Evolutionary conservation across 1,140 invertebrate species (phyloP), one percentile per base, ranked within the genome.

Genomic region (Drosophila truncata): DNA sequence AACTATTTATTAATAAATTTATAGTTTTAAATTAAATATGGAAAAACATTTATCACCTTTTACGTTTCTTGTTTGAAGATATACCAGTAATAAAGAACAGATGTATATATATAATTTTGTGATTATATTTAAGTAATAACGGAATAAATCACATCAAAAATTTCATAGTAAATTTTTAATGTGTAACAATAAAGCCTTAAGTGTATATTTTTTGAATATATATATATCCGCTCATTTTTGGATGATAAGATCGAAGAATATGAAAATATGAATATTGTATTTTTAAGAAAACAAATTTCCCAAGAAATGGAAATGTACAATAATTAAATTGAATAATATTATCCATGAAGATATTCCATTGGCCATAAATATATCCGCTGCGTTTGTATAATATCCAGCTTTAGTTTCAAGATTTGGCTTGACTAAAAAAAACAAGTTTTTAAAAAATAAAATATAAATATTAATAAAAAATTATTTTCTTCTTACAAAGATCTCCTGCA

Each of bases 371-470:
- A 25, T 18, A 11, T 18, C 29, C 4, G 18, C 54, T 25, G 14
- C 8, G 55, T 64, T 64, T 41, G 18, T 60, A n/a, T 41, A 25
- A n/a, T 60, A 64, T 31, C 55, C 61, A 23, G 25, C 35, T 13
- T 64, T 37, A 31, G 18, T 42, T 64, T 64, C 54, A 16, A n/a
- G 13, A 29, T 60, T 41, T 60, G 29, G 18, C 1, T 64, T 25
- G 10, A 7, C 61, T 64, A 55, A 14, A 10, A 41, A 9, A 41
- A 39, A 20, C 54, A 50, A 13, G 7, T 44, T 23, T 44, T 11
- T 31, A 18, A 50, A 20, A 1, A 31, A 8, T 18, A 0, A 20
- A 18, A 13, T 31, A 14, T 13, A 31, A 31, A 4, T 31, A 18
- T 50, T 18, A 18, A 4, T 31, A 2, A 8, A 2, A 31, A 18